Evolutionary conservation across 2,113 vertebrate genomes (phyloP).

Genomic region (Alaudala cheleensis): DNA sequence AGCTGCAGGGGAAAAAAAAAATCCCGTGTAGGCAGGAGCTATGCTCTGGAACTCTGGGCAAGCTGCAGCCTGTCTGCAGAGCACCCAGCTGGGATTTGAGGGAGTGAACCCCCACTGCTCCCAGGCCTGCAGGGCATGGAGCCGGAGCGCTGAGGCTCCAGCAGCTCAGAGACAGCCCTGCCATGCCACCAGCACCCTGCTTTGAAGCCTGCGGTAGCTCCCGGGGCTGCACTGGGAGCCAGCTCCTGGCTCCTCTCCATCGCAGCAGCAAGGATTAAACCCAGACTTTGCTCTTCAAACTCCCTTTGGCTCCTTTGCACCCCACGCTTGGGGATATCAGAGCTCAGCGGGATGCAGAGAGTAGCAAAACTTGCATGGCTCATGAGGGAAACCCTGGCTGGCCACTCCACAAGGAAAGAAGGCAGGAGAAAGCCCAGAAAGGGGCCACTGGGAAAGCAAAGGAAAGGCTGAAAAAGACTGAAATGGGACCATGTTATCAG

Average conservation of each 20-base stretch:
- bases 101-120: neutral
- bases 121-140: neutral
- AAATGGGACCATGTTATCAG: neutral
- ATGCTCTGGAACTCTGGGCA: rapidly evolving
- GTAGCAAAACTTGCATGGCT: rapidly evolving
- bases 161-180: neutral
- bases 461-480: neutral
- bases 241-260: neutral
- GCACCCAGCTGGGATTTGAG: neutral
- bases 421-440: neutral
- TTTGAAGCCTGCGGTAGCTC: neutral
- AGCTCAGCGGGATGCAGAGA: rapidly evolving
- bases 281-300: neutral
- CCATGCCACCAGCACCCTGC: rapidly evolving
- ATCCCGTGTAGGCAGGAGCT: neutral
- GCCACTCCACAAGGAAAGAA: neutral
- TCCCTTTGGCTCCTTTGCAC: neutral
- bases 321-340: rapidly evolving
- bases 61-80: neutral
- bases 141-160: rapidly evolving
- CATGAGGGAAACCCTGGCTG: rapidly evolving
- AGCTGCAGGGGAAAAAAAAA: neutral
- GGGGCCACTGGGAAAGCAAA: neutral
- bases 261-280: rapidly evolving
- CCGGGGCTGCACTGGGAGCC: neutral